Percentiles rank a stretch among this genome's conserved stretches.
These are phyloP conservation scores for Ceratina australensis DNA, from an alignment of 1,140 invertebrate genomes.

Conservation along the genomic window DNA sequence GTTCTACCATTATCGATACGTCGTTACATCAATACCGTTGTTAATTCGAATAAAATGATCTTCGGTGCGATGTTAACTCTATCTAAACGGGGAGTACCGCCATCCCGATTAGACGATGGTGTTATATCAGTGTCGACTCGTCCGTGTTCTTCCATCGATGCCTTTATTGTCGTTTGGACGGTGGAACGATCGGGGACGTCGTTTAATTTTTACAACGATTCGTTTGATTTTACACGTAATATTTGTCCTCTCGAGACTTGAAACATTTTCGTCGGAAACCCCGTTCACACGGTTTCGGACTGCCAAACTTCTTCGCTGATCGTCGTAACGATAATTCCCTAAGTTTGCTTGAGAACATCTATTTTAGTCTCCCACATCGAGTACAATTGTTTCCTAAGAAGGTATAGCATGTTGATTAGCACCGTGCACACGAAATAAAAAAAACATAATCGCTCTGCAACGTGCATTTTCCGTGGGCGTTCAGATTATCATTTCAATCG, in stretches of 20 bases:
- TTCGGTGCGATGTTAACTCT: background rate
- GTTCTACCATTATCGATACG: conserved; percentile 78
- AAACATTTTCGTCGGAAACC: background rate
- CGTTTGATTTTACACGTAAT: background rate
- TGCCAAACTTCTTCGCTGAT: too few relatives aligned
- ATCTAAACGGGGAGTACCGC: too few relatives aligned
- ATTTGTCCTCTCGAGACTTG: background rate
- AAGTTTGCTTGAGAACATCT: too few relatives aligned
- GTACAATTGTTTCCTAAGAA: conserved; percentile 49
- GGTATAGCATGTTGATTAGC: conserved; percentile 49
- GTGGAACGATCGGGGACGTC: background rate
- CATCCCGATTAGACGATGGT: background rate
- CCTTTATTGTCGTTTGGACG: conserved; percentile 53
- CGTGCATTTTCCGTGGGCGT: conserved; percentile 33
- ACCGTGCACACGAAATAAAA: conserved; percentile 54
- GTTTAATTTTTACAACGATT: background rate
- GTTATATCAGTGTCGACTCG: background rate
- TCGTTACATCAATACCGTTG: conserved; percentile 33
- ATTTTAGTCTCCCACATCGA: background rate
- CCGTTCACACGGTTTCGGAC: too few relatives aligned
- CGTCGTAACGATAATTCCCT: too few relatives aligned
- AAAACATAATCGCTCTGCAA: conserved; percentile 54
- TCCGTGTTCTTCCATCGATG: conserved; percentile 9
- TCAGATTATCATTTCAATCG: background rate
- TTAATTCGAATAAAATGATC: background rate